Conservation (phyloP, 2,113 vertebrate genomes). For the Corythornis cristatus region DNA sequence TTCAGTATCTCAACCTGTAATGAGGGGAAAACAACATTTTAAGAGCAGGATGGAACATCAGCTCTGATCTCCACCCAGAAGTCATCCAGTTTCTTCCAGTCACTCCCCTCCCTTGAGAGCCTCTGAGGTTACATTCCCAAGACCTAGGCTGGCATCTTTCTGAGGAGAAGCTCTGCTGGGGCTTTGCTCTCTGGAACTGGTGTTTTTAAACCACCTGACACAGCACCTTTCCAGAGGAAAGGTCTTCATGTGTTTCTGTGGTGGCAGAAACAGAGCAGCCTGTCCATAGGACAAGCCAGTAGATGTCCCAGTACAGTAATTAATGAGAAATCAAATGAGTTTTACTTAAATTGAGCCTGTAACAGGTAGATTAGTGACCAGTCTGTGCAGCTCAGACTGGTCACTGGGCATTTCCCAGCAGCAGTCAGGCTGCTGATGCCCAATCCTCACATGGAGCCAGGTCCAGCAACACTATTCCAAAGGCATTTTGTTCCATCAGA, state of each 20-base stretch:
- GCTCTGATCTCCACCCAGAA: background rate
- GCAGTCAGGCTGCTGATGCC: background rate
- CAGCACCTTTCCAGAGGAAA: background rate
- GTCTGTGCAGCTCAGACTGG: accelerated
- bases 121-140: background rate
- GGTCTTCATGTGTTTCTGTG: background rate
- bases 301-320: background rate
- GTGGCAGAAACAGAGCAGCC: background rate
- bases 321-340: background rate
- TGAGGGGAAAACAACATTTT: background rate
- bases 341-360: background rate
- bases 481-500: background rate
- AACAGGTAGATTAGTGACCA: background rate
- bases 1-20: background rate
- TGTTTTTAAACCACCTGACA: background rate
- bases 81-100: background rate
- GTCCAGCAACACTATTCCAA: background rate
- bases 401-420: background rate
- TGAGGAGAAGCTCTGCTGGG: background rate
- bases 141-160: background rate
- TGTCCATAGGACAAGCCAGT: background rate
- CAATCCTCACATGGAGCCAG: accelerated
- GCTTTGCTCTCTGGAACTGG: background rate
- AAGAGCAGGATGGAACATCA: background rate
- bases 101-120: background rate